These are phyloP conservation scores for Lepidurus apus DNA, from an alignment of 1,140 invertebrate genomes.

Conservation along the genomic window DNA sequence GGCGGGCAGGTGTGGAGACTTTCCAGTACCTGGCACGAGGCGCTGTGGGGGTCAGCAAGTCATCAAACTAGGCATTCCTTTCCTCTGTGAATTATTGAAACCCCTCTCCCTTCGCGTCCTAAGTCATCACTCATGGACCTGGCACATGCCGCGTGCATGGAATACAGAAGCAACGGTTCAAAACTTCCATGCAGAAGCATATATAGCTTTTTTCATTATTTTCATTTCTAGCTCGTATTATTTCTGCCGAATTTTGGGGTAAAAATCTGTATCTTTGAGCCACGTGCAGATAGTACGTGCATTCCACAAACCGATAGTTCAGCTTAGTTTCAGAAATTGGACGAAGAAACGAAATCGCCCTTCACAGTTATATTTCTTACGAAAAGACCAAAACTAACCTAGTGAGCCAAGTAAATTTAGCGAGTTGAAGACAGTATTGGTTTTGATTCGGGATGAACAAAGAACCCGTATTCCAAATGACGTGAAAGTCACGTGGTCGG, in stretches of 20 bases:
- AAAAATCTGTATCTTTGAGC: too few relatives aligned
- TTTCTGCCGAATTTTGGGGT: too few relatives aligned
- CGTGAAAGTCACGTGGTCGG: constrained; percentile 16
- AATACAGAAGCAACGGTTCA: not conserved
- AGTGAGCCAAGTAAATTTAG: too few relatives aligned
- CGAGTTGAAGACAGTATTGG: not conserved
- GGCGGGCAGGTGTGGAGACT: not conserved
- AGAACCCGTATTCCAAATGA: constrained; percentile 5
- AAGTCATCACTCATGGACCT: constrained; percentile 13
- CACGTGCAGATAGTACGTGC: too few relatives aligned
- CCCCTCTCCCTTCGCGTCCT: not conserved
- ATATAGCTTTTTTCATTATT: too few relatives aligned
- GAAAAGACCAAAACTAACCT: too few relatives aligned
- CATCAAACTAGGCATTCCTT: constrained; percentile 11
- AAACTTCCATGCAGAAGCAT: not conserved
- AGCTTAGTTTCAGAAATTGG: too few relatives aligned
- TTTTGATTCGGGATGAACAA: not conserved
- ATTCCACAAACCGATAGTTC: too few relatives aligned
- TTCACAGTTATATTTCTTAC: too few relatives aligned
- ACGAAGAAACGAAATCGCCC: too few relatives aligned
- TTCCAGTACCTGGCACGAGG: constrained; percentile 16
- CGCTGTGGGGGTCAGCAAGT: constrained; percentile 9
- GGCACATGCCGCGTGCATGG: constrained; percentile 15
- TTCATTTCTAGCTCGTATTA: too few relatives aligned
- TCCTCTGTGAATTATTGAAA: constrained; percentile 5